Conservation (phyloP, 2,888 invertebrate species). For the Aquatica leii region DNA sequence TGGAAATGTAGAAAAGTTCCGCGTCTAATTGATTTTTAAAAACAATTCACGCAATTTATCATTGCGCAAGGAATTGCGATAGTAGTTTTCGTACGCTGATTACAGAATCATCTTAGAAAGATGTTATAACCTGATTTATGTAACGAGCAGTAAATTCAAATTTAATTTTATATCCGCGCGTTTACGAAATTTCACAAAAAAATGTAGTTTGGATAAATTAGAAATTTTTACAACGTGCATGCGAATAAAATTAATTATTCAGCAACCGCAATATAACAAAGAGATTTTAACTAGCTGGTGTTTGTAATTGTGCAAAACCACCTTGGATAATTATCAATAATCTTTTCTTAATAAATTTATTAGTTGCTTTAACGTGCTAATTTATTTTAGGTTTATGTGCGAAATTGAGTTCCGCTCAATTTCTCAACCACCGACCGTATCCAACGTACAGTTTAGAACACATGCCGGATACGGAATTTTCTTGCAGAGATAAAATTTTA, state of each 20-base stretch:
- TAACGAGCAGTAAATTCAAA: constrained; percentile 7
- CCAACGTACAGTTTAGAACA: constrained; percentile 67
- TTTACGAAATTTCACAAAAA: neutral
- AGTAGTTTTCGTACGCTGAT: too few species aligned
- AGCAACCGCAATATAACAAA: constrained; percentile 16
- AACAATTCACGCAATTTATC: too few species aligned
- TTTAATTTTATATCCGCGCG: neutral
- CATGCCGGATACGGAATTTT: constrained; percentile 74
- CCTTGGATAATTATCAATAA: constrained; percentile 22
- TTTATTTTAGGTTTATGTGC: constrained; percentile 50
- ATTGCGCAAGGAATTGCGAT: too few species aligned
- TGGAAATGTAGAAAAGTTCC: neutral
- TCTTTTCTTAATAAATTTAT: neutral
- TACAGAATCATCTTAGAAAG: too few species aligned
- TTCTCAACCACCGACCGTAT: constrained; percentile 59
- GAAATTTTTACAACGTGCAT: constrained; percentile 11
- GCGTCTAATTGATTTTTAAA: too few species aligned
- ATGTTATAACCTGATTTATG: neutral
- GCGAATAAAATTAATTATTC: constrained; percentile 6
- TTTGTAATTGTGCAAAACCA: constrained; percentile 27
- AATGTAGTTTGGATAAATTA: constrained; percentile 8
- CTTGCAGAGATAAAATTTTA: constrained; percentile 83
- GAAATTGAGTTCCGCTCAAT: constrained; percentile 53
- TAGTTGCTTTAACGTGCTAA: too few species aligned
- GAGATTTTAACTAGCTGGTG: constrained; percentile 21